Percentiles rank a stretch among this genome's conserved stretches.
These are phyloP conservation scores for Rugalucina vietnamica DNA, from an alignment of 2,888 invertebrate genomes.

Conservation along the genomic window DNA sequence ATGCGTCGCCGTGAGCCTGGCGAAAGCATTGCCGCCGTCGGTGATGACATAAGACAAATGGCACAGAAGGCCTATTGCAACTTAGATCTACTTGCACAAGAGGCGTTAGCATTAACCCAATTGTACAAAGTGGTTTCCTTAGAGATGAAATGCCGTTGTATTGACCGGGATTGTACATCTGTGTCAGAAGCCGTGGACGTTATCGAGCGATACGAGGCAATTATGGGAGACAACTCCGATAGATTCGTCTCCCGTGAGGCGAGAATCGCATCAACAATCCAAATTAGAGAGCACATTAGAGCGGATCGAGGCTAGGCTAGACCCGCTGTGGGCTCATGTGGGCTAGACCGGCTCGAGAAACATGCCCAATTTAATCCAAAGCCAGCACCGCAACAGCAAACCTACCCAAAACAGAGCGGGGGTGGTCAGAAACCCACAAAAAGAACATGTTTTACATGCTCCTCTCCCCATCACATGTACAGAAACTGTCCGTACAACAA, in stretches of 20 bases:
- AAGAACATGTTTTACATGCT: background rate
- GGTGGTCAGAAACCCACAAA: background rate
- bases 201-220: conserved; percentile 38
- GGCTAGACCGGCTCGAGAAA: background rate
- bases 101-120: conserved; percentile 32
- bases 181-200: conserved; percentile 32
- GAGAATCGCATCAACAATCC: no score
- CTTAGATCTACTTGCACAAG: conserved; percentile 23
- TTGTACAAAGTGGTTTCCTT: conserved; percentile 15
- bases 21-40: conserved; percentile 27
- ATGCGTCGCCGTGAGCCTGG: background rate
- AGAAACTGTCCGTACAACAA: background rate
- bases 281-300: background rate
- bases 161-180: conserved; percentile 20
- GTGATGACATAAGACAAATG: conserved; percentile 39
- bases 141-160: conserved; percentile 40
- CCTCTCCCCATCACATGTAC: background rate
- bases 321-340: no score
- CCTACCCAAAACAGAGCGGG: background rate
- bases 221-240: background rate
- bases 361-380: background rate
- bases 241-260: background rate
- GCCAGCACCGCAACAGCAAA: background rate
- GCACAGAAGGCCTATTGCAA: conserved; percentile 32
- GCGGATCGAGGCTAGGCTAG: background rate